phyloP scores from a whole-genome alignment of 2,888 invertebrate genomes.

The Agrochola lychnidis region DNA sequence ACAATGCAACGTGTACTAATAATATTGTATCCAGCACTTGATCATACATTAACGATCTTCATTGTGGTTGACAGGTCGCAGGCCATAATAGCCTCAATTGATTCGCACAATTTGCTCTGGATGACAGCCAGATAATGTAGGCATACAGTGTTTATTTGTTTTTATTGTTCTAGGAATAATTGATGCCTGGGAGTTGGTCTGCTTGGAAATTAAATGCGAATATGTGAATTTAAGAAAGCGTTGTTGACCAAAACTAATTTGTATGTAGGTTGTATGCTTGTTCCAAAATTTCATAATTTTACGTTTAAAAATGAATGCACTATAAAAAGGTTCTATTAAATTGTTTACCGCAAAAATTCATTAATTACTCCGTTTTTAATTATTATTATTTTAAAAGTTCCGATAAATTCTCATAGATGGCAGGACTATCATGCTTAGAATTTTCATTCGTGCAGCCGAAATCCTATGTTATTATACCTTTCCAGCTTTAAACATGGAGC shows the following conservation, averaged over 20 bases:
- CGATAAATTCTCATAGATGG: slow-evolving; percentile 15
- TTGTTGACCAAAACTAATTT: not conserved
- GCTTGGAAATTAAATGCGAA: not conserved
- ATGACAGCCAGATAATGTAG: slow-evolving; percentile 2
- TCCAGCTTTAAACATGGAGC: slow-evolving; percentile 15
- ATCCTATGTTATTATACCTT: slow-evolving; percentile 1
- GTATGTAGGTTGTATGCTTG: not conserved
- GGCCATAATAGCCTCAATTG: slow-evolving; percentile 48
- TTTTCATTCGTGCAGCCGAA: not conserved
- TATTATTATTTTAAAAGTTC: not conserved
- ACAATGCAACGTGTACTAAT: slow-evolving; percentile 1
- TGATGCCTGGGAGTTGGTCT: not conserved
- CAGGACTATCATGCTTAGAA: not conserved
- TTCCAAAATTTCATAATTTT: not conserved
- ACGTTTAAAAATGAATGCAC: not conserved
- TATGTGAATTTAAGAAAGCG: not conserved
- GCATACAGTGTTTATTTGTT: not conserved
- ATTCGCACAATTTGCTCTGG: slow-evolving; percentile 31
- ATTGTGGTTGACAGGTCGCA: slow-evolving; percentile 44
- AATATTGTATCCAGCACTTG: slow-evolving; percentile 10
- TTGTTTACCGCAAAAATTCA: not conserved
- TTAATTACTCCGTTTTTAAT: not conserved
- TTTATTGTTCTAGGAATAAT: slow-evolving; percentile 1
- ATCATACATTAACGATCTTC: slow-evolving; percentile 40
- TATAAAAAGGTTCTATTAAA: too few species aligned